A percentile compares a stretch with the other conserved stretches of the same genome.
These are phyloP conservation scores for Margarornis squamiger DNA, from an alignment of 2,797 vertebrate species.

Conservation along the genomic window DNA sequence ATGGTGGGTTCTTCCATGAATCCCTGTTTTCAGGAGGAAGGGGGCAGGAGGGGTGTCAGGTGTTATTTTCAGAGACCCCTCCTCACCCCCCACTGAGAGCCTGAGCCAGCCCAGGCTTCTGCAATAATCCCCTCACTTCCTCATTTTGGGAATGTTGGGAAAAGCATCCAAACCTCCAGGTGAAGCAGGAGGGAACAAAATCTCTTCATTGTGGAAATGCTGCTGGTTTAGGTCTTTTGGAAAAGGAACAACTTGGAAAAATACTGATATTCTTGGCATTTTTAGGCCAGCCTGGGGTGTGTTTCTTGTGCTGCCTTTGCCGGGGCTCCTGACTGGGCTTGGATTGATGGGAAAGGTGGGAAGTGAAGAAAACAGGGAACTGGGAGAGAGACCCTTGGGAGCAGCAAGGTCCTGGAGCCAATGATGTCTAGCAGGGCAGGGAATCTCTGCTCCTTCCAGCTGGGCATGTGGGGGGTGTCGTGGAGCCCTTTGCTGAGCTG, in stretches of 20 bases:
- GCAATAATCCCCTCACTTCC: background rate
- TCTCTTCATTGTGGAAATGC: background rate
- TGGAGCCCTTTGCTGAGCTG: background rate
- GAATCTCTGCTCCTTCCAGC: background rate
- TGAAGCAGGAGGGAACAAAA: background rate
- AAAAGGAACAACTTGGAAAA: background rate
- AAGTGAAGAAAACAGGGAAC: fast-evolving
- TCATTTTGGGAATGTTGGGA: background rate
- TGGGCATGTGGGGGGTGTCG: background rate
- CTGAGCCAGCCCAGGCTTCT: background rate
- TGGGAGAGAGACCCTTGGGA: background rate
- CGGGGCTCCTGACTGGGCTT: background rate
- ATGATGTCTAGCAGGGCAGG: background rate
- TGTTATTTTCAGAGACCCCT: background rate
- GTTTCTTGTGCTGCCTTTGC: background rate
- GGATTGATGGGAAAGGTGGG: background rate
- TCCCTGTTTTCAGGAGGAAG: background rate
- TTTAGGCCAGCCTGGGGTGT: fast-evolving
- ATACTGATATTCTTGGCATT: fast-evolving
- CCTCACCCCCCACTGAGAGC: background rate
- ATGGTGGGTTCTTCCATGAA: background rate
- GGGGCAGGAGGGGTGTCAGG: background rate
- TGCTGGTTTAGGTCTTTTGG: background rate
- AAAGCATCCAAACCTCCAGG: background rate
- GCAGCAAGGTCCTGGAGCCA: fast-evolving